These are phyloP conservation scores for Octonoba sinensis DNA, from an alignment of 2,888 invertebrate species.

Conservation along the genomic window DNA sequence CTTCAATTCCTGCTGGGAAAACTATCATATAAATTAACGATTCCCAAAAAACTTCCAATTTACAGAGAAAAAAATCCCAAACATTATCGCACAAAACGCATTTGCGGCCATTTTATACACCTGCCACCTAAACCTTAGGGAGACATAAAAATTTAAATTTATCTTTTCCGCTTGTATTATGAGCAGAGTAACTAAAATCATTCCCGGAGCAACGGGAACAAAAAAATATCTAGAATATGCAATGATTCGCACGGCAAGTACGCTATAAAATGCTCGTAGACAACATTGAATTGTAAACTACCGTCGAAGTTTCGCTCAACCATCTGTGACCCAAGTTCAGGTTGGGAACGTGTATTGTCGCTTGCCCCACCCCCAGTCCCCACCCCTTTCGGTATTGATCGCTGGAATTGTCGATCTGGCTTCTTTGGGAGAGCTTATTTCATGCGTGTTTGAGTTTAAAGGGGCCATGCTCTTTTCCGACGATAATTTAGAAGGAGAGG, in stretches of 20 bases:
- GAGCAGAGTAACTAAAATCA: conserved; percentile 4
- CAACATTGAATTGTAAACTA: too few relatives aligned
- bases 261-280: too few relatives aligned
- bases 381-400: conserved; percentile 18
- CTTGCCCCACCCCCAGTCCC: not conserved
- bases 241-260: too few relatives aligned
- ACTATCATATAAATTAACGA: conserved; percentile 29
- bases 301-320: too few relatives aligned
- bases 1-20: conserved; percentile 6
- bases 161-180: conserved; percentile 16
- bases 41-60: too few relatives aligned
- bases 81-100: conserved; percentile 15
- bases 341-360: conserved; percentile 8
- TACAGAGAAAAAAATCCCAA: conserved; percentile 8
- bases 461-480: conserved; percentile 6
- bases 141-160: conserved; percentile 52
- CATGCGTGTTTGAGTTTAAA: conserved; percentile 43
- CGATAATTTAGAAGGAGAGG: too few relatives aligned
- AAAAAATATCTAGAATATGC: not conserved
- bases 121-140: conserved; percentile 6
- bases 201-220: not conserved
- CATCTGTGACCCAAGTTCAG: conserved; percentile 34
- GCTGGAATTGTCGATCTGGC: conserved; percentile 23
- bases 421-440: conserved; percentile 28
- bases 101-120: conserved; percentile 28